These are phyloP conservation scores for Polydrusus tereticollis DNA, from an alignment of 2,888 invertebrate genomes.

Conservation along the genomic window DNA sequence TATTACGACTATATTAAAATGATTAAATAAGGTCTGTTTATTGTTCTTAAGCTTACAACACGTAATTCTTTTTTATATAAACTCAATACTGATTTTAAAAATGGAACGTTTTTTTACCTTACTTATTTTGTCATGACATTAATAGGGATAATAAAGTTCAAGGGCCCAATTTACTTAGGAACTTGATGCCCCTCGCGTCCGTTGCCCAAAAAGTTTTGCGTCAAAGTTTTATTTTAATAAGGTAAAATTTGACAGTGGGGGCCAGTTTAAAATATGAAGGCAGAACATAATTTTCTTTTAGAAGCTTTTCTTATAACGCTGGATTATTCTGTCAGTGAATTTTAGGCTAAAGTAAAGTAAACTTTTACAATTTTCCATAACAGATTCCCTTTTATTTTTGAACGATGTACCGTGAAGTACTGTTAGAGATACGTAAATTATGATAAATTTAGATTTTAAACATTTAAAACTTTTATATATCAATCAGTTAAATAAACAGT, in stretches of 20 bases:
- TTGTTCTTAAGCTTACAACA: not conserved
- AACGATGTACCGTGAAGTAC: no score
- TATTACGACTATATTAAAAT: no score
- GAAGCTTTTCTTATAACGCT: constrained; percentile 6
- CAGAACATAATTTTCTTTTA: constrained; percentile 18
- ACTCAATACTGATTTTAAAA: not conserved
- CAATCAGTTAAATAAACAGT: no score
- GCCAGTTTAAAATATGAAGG: constrained; percentile 34
- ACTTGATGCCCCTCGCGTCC: not conserved
- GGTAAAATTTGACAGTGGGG: constrained; percentile 39
- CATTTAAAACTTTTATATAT: no score
- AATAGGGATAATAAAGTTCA: constrained; percentile 14
- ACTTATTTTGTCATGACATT: not conserved
- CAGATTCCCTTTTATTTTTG: not conserved
- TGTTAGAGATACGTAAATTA: no score
- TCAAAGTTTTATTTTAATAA: constrained; percentile 36
- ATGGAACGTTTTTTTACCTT: not conserved
- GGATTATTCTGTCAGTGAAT: constrained; percentile 6
- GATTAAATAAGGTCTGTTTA: no score
- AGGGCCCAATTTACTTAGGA: constrained; percentile 10
- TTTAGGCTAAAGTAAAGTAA: constrained; percentile 9
- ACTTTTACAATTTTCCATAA: not conserved
- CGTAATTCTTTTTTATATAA: not conserved
- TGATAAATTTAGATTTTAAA: no score
- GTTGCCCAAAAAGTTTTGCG: constrained; percentile 8